These are phyloP conservation scores for Dione vanillae DNA, from an alignment of 2,888 invertebrate species.

Conservation along the genomic window DNA sequence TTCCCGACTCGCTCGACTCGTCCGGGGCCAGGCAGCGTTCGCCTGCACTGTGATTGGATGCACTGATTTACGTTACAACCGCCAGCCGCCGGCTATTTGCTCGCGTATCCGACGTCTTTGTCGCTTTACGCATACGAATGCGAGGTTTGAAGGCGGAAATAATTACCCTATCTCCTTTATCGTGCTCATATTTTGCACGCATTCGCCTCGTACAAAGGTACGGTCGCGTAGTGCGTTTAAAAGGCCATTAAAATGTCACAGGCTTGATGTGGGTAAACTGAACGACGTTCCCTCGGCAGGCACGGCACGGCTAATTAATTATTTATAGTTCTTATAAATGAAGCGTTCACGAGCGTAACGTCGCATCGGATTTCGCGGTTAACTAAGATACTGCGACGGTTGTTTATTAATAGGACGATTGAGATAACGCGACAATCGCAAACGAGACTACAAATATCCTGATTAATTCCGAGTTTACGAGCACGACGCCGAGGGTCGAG, in stretches of 20 bases:
- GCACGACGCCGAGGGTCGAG: slow-evolving; percentile 40
- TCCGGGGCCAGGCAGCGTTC: slow-evolving; percentile 39
- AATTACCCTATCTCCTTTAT: slow-evolving; percentile 63
- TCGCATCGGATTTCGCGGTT: slow-evolving; percentile 51
- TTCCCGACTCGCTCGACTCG: slow-evolving; percentile 65
- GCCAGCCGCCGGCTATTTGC: slow-evolving; percentile 60
- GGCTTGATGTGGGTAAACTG: slow-evolving; percentile 67
- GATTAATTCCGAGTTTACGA: slow-evolving; percentile 63
- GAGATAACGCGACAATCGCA: slow-evolving; percentile 55
- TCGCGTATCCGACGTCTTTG: slow-evolving; percentile 62
- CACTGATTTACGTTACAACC: slow-evolving; percentile 64
- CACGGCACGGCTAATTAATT: slow-evolving; percentile 66
- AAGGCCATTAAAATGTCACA: slow-evolving; percentile 79
- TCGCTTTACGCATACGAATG: slow-evolving; percentile 55
- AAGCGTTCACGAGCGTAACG: slow-evolving; percentile 49
- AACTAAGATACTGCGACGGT: slow-evolving; percentile 37
- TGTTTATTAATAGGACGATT: slow-evolving; percentile 48
- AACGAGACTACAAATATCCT: slow-evolving; percentile 61
- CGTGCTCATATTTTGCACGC: slow-evolving; percentile 50
- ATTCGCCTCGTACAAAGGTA: slow-evolving; percentile 60
- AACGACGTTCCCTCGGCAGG: slow-evolving; percentile 57
- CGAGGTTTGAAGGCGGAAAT: slow-evolving; percentile 65
- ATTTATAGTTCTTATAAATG: slow-evolving; percentile 73
- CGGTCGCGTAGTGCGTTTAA: slow-evolving; percentile 68
- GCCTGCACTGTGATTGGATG: slow-evolving; percentile 66